Evolutionary conservation across 1,140 invertebrate genomes (phyloP).

Genomic region (Solen grandis): DNA sequence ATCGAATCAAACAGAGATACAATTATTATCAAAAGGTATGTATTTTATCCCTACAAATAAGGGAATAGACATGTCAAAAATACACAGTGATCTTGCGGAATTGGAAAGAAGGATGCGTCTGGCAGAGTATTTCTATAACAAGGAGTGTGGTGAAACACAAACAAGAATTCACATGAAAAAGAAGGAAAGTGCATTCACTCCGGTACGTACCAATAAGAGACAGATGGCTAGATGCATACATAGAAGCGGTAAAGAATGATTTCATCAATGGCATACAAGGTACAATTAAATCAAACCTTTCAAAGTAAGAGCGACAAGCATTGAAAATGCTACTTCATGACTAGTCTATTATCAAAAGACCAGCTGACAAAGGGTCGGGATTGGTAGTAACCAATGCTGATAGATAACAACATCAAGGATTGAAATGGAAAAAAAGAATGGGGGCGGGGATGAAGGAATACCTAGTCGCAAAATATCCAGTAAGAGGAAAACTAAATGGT

Average conservation of each 20-base stretch:
- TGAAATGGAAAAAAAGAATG: constrained; percentile 9
- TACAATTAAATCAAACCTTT: not conserved
- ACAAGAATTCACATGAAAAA: not conserved
- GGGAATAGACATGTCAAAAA: not conserved
- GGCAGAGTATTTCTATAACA: constrained; percentile 1
- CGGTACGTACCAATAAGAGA: not conserved
- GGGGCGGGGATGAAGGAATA: constrained; percentile 6
- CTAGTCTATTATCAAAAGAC: too few relatives aligned
- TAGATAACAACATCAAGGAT: not conserved
- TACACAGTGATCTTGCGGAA: not conserved
- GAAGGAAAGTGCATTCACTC: constrained; percentile 11
- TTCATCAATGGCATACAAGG: constrained; percentile 3
- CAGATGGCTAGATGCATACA: constrained; percentile 44
- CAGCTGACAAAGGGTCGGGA: not conserved
- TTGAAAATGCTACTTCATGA: not conserved
- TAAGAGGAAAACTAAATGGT: constrained; percentile 18
- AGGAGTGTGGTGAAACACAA: not conserved
- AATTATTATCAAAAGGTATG: constrained; percentile 11
- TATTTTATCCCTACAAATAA: constrained; percentile 24
- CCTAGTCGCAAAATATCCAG: constrained; percentile 3
- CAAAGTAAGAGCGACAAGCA: not conserved
- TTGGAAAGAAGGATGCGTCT: not conserved
- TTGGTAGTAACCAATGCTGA: not conserved
- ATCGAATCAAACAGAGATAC: too few relatives aligned
- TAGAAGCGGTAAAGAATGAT: constrained; percentile 36